A percentile compares a stretch with the other conserved stretches of the same genome.
These are phyloP conservation scores for Gambelia wislizenii DNA, from an alignment of 2,797 vertebrate genomes.

Conservation along the genomic window DNA sequence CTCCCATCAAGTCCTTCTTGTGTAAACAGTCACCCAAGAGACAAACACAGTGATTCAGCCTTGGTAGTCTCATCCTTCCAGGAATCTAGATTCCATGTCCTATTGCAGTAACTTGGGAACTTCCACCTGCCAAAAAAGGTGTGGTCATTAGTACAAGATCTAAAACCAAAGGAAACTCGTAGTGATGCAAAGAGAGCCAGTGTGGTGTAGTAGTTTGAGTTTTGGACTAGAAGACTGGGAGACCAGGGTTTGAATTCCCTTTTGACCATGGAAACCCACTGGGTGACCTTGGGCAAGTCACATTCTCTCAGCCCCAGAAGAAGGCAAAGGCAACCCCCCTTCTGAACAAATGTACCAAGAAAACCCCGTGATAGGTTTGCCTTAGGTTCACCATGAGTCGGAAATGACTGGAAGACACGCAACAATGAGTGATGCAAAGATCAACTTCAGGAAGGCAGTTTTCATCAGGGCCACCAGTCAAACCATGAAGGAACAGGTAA, in stretches of 20 bases:
- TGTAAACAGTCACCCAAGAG: slow-evolving; percentile 48
- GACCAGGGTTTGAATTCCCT: no score
- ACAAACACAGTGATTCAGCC: slow-evolving; percentile 46
- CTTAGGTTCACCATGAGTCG: no score
- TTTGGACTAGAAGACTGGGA: no score
- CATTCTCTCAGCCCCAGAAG: no score
- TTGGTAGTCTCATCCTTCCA: slow-evolving; percentile 18
- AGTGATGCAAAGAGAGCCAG: not conserved
- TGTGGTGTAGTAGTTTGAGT: no score
- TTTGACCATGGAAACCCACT: no score
- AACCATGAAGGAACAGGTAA: not conserved
- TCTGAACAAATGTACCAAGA: no score
- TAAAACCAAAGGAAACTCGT: not conserved
- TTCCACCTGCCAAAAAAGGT: slow-evolving; percentile 74
- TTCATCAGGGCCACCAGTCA: not conserved
- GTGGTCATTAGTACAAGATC: slow-evolving; percentile 28
- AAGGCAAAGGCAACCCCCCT: no score
- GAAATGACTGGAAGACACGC: no score
- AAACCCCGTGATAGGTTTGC: no score
- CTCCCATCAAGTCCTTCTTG: slow-evolving; percentile 54
- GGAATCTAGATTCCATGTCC: slow-evolving; percentile 40
- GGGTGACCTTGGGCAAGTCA: no score
- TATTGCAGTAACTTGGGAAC: slow-evolving; percentile 84
- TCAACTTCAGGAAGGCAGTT: not conserved
- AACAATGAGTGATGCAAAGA: not conserved